phyloP scores from a whole-genome alignment of 2,888 invertebrate genomes.

The Dione vanillae region DNA sequence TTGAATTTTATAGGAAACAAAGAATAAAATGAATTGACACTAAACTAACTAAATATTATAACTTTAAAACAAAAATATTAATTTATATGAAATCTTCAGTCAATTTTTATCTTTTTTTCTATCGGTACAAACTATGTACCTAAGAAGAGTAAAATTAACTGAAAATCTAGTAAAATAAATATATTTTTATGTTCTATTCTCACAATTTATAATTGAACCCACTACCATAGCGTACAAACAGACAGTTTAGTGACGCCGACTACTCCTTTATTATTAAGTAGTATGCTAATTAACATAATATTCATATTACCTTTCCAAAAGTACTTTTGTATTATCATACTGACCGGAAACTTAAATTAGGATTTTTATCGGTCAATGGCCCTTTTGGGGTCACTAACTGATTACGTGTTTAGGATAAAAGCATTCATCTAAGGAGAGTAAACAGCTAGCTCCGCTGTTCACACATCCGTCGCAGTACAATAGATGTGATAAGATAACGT shows the following conservation, averaged over 20 bases:
- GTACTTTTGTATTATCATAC: slow-evolving; percentile 13
- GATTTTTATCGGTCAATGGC: slow-evolving; percentile 36
- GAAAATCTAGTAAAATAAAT: too few relatives aligned
- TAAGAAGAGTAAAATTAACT: too few relatives aligned
- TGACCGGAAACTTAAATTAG: slow-evolving; percentile 30
- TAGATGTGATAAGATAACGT: slow-evolving; percentile 27
- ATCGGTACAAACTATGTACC: too few relatives aligned
- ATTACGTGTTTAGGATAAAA: slow-evolving; percentile 43
- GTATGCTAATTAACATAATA: slow-evolving; percentile 1
- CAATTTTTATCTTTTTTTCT: too few relatives aligned
- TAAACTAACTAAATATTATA: too few relatives aligned
- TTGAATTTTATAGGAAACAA: too few relatives aligned
- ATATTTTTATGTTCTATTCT: neutral
- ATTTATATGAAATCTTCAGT: too few relatives aligned
- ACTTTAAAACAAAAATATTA: too few relatives aligned
- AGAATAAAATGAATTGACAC: too few relatives aligned
- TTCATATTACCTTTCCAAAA: slow-evolving; percentile 2
- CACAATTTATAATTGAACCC: neutral
- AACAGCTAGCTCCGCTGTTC: slow-evolving; percentile 35
- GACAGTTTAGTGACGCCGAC: neutral
- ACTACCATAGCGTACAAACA: neutral
- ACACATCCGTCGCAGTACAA: slow-evolving; percentile 39
- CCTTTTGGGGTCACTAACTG: slow-evolving; percentile 39
- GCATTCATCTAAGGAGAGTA: slow-evolving; percentile 42
- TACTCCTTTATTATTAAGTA: neutral